Evolutionary conservation across 2,888 invertebrate species (phyloP).

Genomic region (Acronicta aceris): DNA sequence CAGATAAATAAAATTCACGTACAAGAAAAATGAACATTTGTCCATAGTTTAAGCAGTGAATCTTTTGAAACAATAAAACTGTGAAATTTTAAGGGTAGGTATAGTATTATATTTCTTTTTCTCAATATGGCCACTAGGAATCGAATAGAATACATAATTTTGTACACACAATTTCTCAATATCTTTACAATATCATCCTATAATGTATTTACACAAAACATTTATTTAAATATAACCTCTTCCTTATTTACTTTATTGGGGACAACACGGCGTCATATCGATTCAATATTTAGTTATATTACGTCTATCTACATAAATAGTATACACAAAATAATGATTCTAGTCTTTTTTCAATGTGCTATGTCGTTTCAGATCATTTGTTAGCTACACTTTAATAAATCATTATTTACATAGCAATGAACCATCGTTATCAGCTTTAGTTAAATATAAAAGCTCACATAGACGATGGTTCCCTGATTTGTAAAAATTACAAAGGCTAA

Average conservation of each 20-base stretch:
- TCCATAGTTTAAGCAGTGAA: slow-evolving; percentile 17
- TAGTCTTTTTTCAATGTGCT: slow-evolving; percentile 58
- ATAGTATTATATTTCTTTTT: slow-evolving; percentile 10
- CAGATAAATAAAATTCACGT: slow-evolving; percentile 21
- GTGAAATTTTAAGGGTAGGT: slow-evolving; percentile 44
- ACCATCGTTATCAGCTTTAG: slow-evolving; percentile 14
- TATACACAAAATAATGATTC: slow-evolving; percentile 77
- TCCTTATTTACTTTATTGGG: slow-evolving; percentile 45
- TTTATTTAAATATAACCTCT: slow-evolving; percentile 61
- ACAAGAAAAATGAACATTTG: slow-evolving; percentile 6
- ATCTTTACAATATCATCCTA: slow-evolving; percentile 36
- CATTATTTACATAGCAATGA: slow-evolving; percentile 38
- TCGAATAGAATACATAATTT: slow-evolving; percentile 50
- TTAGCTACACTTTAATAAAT: slow-evolving; percentile 39
- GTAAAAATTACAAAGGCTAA: slow-evolving; percentile 33
- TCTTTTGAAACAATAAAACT: slow-evolving; percentile 38
- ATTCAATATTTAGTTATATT: slow-evolving; percentile 48
- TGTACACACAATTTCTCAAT: slow-evolving; percentile 46
- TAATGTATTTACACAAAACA: slow-evolving; percentile 58
- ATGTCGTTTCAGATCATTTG: slow-evolving; percentile 50
- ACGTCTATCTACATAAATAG: slow-evolving; percentile 64
- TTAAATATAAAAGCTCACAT: slow-evolving; percentile 30
- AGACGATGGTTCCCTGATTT: slow-evolving; percentile 19
- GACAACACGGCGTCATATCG: slow-evolving; percentile 48
- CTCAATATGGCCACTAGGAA: slow-evolving; percentile 31